phyloP scores from a whole-genome alignment of 2,888 invertebrate genomes.

The Dyspetes luteomarginatus region DNA sequence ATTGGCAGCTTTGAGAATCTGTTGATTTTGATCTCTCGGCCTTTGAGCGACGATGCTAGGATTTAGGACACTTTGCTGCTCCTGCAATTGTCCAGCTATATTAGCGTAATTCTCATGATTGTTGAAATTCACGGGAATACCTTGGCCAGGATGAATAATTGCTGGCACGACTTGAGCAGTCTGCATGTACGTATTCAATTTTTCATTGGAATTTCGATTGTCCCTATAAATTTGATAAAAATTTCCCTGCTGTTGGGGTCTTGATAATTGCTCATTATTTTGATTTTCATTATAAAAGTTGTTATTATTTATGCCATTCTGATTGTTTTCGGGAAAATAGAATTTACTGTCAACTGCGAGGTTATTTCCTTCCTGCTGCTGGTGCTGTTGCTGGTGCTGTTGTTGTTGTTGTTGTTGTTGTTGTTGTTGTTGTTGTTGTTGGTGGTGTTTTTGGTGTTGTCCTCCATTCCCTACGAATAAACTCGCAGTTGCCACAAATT shows the following conservation, averaged over 20 bases:
- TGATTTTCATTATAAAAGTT: slow-evolving; percentile 66
- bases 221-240: slow-evolving; percentile 64
- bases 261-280: slow-evolving; percentile 65
- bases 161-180: slow-evolving; percentile 75
- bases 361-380: slow-evolving; percentile 19
- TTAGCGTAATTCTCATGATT: slow-evolving; percentile 69
- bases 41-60: slow-evolving; percentile 52
- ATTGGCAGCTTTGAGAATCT: slow-evolving; percentile 73
- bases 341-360: slow-evolving; percentile 25
- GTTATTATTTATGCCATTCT: slow-evolving; percentile 32
- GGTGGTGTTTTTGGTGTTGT: slow-evolving; percentile 23
- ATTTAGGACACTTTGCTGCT: slow-evolving; percentile 33
- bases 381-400: not conserved
- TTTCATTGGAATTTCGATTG: slow-evolving; percentile 43
- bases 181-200: slow-evolving; percentile 69
- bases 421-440: not conserved
- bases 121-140: slow-evolving; percentile 65
- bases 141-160: slow-evolving; percentile 71
- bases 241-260: slow-evolving; percentile 66
- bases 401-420: slow-evolving; percentile 38
- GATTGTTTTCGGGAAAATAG: slow-evolving; percentile 29
- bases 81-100: slow-evolving; percentile 34
- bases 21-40: slow-evolving; percentile 69
- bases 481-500: slow-evolving; percentile 76
- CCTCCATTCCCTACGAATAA: slow-evolving; percentile 73